phyloP scores from a whole-genome alignment of 2,797 vertebrate species.

The Thripadectes ignobilis region DNA sequence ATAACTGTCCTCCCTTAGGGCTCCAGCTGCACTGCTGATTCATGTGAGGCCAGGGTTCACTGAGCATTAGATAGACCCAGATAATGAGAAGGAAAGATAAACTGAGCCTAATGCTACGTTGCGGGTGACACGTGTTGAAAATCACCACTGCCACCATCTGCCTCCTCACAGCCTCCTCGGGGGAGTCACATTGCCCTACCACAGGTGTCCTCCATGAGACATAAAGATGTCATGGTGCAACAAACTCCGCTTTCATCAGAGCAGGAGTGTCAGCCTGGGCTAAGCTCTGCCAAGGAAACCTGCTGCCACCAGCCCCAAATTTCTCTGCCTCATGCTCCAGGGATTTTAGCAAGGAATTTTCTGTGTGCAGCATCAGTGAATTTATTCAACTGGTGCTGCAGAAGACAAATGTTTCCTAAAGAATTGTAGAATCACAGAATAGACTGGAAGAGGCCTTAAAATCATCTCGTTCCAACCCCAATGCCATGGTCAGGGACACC shows the following conservation, averaged over 20 bases:
- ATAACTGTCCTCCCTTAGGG: not conserved
- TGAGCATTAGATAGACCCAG: not conserved
- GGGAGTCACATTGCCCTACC: accelerated
- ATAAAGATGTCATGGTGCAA: not conserved
- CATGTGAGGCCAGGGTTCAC: not conserved
- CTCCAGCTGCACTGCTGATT: not conserved
- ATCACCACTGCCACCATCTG: accelerated
- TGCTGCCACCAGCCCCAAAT: not conserved
- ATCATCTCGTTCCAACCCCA: not conserved
- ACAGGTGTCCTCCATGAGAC: not conserved
- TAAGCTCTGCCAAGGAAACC: not conserved
- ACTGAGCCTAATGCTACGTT: not conserved
- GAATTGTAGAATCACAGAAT: not conserved
- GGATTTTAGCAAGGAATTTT: not conserved
- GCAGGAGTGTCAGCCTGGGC: not conserved
- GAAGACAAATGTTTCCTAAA: not conserved
- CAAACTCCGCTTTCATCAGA: not conserved
- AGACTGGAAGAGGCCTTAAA: not conserved
- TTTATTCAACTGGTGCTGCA: not conserved
- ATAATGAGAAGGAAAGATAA: not conserved
- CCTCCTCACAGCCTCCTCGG: not conserved
- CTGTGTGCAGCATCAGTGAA: not conserved
- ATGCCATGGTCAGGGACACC: not conserved
- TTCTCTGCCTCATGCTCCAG: not conserved
- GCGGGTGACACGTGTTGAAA: not conserved